phyloP scores from a whole-genome alignment of 2,113 vertebrate genomes.

The Orthonyx spaldingii region DNA sequence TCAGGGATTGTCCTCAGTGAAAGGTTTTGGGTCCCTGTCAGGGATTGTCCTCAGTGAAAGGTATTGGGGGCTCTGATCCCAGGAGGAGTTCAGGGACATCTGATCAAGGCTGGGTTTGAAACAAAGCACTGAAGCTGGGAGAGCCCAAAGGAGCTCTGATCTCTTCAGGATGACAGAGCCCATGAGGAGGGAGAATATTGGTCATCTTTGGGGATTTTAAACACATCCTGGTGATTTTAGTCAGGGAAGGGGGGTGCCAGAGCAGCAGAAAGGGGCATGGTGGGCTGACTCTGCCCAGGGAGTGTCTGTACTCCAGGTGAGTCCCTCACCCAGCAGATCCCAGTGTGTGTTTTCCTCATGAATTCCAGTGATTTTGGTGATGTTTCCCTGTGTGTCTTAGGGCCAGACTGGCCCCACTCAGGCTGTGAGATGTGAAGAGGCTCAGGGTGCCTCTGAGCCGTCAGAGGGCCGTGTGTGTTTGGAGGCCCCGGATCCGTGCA shows the following conservation, averaged over 20 bases:
- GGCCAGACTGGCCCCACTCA: neutral
- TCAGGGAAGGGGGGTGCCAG: neutral
- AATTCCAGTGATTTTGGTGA: neutral
- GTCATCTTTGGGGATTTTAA: neutral
- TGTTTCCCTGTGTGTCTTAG: accelerated
- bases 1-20: too few relatives aligned
- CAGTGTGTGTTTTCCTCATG: accelerated
- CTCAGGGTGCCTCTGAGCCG: neutral
- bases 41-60: too few relatives aligned
- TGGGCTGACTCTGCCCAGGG: neutral
- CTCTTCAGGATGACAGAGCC: too few relatives aligned
- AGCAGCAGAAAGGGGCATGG: accelerated
- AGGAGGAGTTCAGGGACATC: too few relatives aligned
- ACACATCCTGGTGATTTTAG: neutral
- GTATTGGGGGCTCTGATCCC: too few relatives aligned
- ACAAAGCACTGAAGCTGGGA: too few relatives aligned
- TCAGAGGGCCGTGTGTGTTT: neutral
- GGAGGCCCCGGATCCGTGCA: neutral
- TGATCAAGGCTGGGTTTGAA: too few relatives aligned
- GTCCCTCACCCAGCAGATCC: neutral
- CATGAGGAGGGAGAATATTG: neutral
- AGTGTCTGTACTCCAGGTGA: too few relatives aligned
- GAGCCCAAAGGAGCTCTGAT: too few relatives aligned
- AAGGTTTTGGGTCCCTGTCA: too few relatives aligned
- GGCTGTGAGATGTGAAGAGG: neutral